Evolutionary conservation across 2,888 invertebrate species (phyloP).

Genomic region (Drosophila anomalipes): DNA sequence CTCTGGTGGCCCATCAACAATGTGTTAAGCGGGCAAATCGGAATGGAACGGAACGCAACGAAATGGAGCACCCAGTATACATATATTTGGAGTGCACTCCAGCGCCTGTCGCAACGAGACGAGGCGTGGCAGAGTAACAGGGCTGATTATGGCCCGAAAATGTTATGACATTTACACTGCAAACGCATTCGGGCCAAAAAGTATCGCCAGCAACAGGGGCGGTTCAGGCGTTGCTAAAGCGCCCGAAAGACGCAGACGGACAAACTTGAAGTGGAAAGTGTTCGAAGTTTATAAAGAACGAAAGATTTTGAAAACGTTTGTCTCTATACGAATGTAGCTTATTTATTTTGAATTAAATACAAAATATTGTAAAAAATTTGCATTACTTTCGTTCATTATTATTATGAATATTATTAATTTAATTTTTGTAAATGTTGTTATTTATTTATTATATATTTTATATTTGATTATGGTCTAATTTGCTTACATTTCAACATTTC

Average conservation of each 20-base stretch:
- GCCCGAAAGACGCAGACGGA: slow-evolving; percentile 1
- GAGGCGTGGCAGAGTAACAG: slow-evolving; percentile 19
- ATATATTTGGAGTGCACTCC: slow-evolving; percentile 15
- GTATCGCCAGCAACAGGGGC: slow-evolving; percentile 43
- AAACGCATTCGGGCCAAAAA: slow-evolving; percentile 50
- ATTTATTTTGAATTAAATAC: background rate
- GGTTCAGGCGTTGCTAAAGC: slow-evolving; percentile 16
- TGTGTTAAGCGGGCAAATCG: slow-evolving; percentile 55
- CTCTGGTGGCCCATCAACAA: slow-evolving; percentile 63
- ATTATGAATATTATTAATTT: background rate
- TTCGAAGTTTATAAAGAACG: background rate
- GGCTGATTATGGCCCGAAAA: slow-evolving; percentile 73
- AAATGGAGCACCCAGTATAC: slow-evolving; percentile 38
- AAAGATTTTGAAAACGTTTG: rapidly evolving
- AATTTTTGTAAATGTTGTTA: background rate
- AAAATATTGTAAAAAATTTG: rapidly evolving
- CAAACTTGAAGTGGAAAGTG: background rate
- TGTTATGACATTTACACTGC: slow-evolving; percentile 78
- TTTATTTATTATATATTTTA: too few relatives aligned
- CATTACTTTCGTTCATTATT: rapidly evolving
- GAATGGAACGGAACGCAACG: slow-evolving; percentile 37
- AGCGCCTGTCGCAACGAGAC: slow-evolving; percentile 9
- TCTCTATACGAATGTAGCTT: background rate
- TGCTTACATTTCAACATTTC: background rate
- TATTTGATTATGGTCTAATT: too few relatives aligned